Evolutionary conservation across 1,140 invertebrate genomes (phyloP), one percentile per base, ranked within the genome.

Genomic region (Drosophila persimilis): DNA sequence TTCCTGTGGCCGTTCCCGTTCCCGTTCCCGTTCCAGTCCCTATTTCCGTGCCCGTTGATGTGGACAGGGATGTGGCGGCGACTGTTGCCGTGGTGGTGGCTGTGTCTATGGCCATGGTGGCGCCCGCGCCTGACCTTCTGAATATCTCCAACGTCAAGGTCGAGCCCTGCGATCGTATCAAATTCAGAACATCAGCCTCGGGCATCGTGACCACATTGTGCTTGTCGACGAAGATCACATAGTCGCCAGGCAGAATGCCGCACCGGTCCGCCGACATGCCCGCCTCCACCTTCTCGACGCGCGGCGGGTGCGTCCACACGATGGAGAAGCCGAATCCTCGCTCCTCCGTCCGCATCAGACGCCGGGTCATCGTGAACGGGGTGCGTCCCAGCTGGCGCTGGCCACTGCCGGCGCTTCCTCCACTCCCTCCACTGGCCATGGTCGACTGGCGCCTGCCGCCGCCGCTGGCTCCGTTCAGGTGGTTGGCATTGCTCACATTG

Each of bases 231-330:
- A 97, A 97, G 53, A 97, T 96, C 43, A 97, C 94, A 91, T 96
- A 96, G 89, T 97, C 96, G 13, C 96, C 96, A 0, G 96, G 95
- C 62, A 94, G 92, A 3, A 97, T 93, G 1, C 96, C 96, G 2
- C 96, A 95, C 2, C 94, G 93, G 53, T 97, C 96, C 4, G 96
- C 96, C 0, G 96, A 95, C n/a, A 95, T 93, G 6, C 95, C 95
- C 0, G 95, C 93, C 76, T 97, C 97, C 1, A 98, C 96, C 58
- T 97, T 92, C 84, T 98, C 97, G 20, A 98, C 95, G 9, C 96
- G 93, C n/a, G 95, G 97, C 15, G 97, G 97, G 83, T 97, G 95
- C 2, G 96, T 97, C 95, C 97, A 98, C 1, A 97, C 95, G n/a
- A 98, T 95, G 4, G 96, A 97, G 92, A 98, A 98, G 1, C 96